phyloP scores from a whole-genome alignment of 2,888 invertebrate species.

The Erebia palarica region DNA sequence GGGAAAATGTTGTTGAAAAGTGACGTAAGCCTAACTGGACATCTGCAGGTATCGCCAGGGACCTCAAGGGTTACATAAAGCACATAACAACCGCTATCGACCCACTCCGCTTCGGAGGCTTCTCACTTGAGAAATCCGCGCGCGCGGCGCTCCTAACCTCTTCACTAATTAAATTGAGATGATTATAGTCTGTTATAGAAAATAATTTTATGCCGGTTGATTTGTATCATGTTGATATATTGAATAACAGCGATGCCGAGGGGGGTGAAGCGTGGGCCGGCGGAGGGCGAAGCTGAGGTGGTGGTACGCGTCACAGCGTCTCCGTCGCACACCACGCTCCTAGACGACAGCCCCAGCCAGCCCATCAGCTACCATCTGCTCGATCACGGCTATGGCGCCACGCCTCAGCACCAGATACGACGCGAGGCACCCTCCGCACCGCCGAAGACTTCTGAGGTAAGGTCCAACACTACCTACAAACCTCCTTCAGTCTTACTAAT shows the following conservation, averaged over 20 bases:
- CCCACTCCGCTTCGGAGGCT: conserved; percentile 74
- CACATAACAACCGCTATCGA: conserved; percentile 66
- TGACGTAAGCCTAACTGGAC: conserved; percentile 74
- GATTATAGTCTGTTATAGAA: conserved; percentile 52
- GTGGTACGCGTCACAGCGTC: conserved; percentile 78
- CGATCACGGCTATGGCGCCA: conserved; percentile 94
- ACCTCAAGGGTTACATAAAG: conserved; percentile 56
- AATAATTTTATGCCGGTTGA: conserved; percentile 42
- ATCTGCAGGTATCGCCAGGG: conserved; percentile 57
- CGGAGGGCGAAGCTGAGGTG: conserved; percentile 79
- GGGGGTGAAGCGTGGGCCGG: conserved; percentile 82
- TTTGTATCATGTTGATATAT: conserved; percentile 43
- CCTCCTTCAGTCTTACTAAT: background rate
- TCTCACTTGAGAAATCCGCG: conserved; percentile 74
- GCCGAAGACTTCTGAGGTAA: conserved; percentile 82
- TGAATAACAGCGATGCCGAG: conserved; percentile 81
- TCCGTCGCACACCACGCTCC: conserved; percentile 79
- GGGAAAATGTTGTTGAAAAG: conserved; percentile 69
- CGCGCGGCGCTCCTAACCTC: conserved; percentile 81
- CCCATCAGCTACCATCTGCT: conserved; percentile 88
- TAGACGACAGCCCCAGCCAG: conserved; percentile 79
- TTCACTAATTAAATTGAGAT: conserved; percentile 77
- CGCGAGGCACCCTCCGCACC: conserved; percentile 80
- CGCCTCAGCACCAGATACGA: conserved; percentile 87
- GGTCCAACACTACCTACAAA: conserved; percentile 41